Base-by-base conservation (phyloP, 2,797 vertebrate genomes). In the Ibycter americanus region DNA sequence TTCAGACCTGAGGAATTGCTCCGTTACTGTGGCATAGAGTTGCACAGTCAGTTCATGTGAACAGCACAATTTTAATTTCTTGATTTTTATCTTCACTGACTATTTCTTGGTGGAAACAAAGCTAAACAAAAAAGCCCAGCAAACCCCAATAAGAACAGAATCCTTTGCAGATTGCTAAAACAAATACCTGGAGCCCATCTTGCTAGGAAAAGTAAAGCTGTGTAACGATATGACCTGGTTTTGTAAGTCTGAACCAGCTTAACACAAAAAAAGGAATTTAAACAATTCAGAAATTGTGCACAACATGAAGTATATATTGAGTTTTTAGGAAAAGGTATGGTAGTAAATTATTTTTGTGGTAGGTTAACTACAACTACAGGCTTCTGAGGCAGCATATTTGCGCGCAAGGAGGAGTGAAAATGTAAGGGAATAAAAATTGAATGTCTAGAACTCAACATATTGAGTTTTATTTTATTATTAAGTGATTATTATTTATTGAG, bases 41-140 rank as follows among this genome's bases (percentile, higher is more conserved):
- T 78, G 21, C 27, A 14, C 22, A 40, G 11, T 65, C 0, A 0
- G 14, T 21, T 83, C 46, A 47, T 0, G 0, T 36, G 20, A 91
- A 18, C 36, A 29, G 21, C 16, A 63, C 8, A 25, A 9, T 66
- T 66, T 44, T 23, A 23, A 4, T 32, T 56, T n/a, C 40, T 61
- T 54, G 3, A 13, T 23, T 88, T 90, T 86, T 27, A 20, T 26
- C n/a, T 44, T 67, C 54, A 49, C 2, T 1, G 7, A 27, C 6
- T 71, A 42, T 68, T 87, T 76, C 21, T 68, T 76, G 15, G 12
- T 63, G 16, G 25, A 72, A 87, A 46, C 5, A 82, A 89, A 63
- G 22, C 4, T 31, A 82, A 84, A 62, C 0, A 63, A 49, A 77
- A 47, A 36, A 51, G 9, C 8, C 55, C 16, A 51, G 26, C 8